Conservation (phyloP, 1,140 invertebrate genomes). For the Vanessa tameamea region DNA sequence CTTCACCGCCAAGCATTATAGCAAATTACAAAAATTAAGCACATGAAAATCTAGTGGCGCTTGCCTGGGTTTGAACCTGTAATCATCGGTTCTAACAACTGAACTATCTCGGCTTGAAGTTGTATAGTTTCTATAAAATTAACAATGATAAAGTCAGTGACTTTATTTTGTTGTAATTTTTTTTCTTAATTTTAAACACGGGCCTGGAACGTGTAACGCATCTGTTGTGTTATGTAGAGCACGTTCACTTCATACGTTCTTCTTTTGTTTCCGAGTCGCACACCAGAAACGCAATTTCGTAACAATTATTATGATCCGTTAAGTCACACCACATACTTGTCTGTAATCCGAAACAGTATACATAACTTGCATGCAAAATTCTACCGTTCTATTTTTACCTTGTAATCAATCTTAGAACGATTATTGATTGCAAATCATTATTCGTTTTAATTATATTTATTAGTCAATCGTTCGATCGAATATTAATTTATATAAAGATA, state of each 20-base stretch:
- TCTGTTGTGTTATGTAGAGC: conserved; percentile 27
- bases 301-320: conserved; percentile 31
- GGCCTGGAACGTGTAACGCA: conserved; percentile 20
- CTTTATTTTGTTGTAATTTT: background rate
- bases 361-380: background rate
- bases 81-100: too few relatives aligned
- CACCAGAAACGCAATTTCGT: conserved; percentile 30
- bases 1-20: too few relatives aligned
- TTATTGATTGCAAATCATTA: conserved; percentile 21
- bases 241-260: conserved; percentile 31
- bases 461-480: conserved; percentile 2
- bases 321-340: conserved; percentile 3
- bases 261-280: conserved; percentile 33
- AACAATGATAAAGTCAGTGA: background rate
- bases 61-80: too few relatives aligned
- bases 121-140: background rate
- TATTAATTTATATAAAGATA: background rate
- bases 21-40: too few relatives aligned
- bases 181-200: background rate
- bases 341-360: background rate
- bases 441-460: conserved; percentile 7
- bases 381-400: conserved; percentile 1
- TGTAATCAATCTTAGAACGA: conserved; percentile 23
- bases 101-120: too few relatives aligned
- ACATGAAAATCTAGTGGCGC: too few relatives aligned